These are phyloP conservation scores for Cynopterus brachyotis DNA, from an alignment of 2,113 vertebrate genomes.

Conservation along the genomic window DNA sequence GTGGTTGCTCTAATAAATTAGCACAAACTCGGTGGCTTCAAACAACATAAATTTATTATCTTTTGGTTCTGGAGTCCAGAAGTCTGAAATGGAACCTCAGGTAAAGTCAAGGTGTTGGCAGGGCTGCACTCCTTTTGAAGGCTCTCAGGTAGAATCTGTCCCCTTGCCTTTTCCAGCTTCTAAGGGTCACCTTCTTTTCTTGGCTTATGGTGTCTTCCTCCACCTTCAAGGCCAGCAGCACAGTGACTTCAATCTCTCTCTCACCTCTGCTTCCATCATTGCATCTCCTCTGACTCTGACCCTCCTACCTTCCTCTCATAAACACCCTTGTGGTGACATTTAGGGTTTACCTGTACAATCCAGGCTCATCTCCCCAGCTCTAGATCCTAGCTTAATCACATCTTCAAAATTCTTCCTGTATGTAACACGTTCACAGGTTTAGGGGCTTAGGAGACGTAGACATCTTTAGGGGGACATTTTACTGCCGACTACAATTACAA, in stretches of 20 bases:
- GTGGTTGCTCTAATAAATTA: neutral
- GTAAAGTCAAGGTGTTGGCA: neutral
- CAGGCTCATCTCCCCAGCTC: neutral
- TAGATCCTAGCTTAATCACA: neutral
- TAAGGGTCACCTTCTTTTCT: neutral
- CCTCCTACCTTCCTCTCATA: neutral
- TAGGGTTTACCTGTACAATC: neutral
- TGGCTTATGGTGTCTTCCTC: neutral
- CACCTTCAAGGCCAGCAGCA: neutral
- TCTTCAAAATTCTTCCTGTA: neutral
- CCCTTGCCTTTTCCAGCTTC: neutral
- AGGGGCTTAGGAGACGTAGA: neutral
- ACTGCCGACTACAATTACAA: neutral
- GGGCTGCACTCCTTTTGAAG: neutral
- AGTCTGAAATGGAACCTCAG: neutral
- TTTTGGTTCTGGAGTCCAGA: neutral
- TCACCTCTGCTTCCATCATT: neutral
- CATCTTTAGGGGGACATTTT: neutral
- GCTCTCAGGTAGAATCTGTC: neutral
- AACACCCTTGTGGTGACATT: neutral
- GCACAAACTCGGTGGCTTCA: neutral
- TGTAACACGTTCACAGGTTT: neutral
- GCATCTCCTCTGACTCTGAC: neutral
- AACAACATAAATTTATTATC: neutral
- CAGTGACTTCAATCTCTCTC: neutral